phyloP scores from a whole-genome alignment of 2,797 vertebrate genomes.

The Sternarchorhynchus goeldii region DNA sequence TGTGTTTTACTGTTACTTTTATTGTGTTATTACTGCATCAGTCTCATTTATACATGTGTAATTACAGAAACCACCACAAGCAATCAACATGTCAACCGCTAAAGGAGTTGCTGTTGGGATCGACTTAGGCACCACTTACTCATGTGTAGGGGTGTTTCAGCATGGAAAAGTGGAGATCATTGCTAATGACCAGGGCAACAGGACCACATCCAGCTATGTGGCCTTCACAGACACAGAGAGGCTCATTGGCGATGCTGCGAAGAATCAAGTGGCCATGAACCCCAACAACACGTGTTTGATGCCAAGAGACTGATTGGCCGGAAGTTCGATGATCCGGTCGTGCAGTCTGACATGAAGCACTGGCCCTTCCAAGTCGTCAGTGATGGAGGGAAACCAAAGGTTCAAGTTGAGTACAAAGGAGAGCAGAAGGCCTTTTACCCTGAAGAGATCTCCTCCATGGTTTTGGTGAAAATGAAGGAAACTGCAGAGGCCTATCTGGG shows the following conservation, averaged over 20 bases:
- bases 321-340: constrained; percentile 80
- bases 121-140: too few relatives aligned
- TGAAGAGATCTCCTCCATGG: constrained; percentile 64
- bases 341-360: constrained; percentile 84
- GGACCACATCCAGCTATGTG: constrained; percentile 68
- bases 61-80: too few relatives aligned
- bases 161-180: constrained; percentile 85
- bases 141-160: constrained; percentile 76
- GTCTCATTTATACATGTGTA: too few relatives aligned
- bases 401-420: constrained; percentile 57
- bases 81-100: too few relatives aligned
- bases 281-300: constrained; percentile 85
- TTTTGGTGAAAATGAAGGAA: constrained; percentile 63
- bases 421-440: constrained; percentile 57
- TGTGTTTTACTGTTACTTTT: too few relatives aligned
- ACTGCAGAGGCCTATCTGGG: constrained; percentile 62
- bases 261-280: constrained; percentile 85
- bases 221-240: constrained; percentile 84
- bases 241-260: constrained; percentile 82
- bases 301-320: constrained; percentile 83
- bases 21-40: too few relatives aligned
- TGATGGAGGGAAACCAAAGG: constrained; percentile 58
- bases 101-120: too few relatives aligned
- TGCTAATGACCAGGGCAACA: constrained; percentile 80
- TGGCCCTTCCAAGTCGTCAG: constrained; percentile 79